Base-by-base conservation (phyloP, 2,888 invertebrate species). In the Cryptocheilus praepositus region DNA sequence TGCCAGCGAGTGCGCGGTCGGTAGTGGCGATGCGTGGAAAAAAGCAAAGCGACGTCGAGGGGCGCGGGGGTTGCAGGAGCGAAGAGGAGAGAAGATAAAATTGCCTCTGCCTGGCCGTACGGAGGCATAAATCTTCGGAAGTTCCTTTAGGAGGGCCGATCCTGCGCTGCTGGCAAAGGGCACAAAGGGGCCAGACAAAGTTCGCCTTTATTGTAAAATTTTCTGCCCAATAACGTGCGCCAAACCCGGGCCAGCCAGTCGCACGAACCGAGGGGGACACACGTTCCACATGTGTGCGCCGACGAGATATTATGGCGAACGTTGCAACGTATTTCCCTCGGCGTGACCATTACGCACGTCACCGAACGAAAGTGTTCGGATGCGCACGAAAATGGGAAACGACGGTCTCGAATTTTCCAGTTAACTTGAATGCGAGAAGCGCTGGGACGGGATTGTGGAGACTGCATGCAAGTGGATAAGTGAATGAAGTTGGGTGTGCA, bases 191-290 rank as follows among this genome's bases (percentile, higher is more conserved):
- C 76, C 73, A 81, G 80, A 49, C 49, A 81, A 80, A 83, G 81
- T 82, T 82, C 83, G 77, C 62, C 81, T 86, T 86, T 86, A 86
- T 86, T 82, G 86, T 81, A 81, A 80, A 86, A 88, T 88, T 87
- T 88, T 88, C 87, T 88, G 86, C 84, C 83, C 86, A 88, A 87
- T 88, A 88, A 88, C 86, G 73, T 87, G 83, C 80, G 81, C 53
- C 67, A 66, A 67, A 67, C 74, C 73, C 77, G 73, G n/a, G 71
- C 36, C 69, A 63, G 54, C 62, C 59, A 49, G 51, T 52, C 65
- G 61, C 64, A 71, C 65, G 59, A 65, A 71, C 67, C 61, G 63
- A 61, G 64, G 64, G 64, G 11, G 19, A 49, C 49, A 16, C 54
- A 3, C 54, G 54, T 54, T 36, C 13, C 36, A 36, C 36, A 36